These are phyloP conservation scores for Protonibea diacanthus DNA, from an alignment of 2,797 vertebrate genomes.

Conservation along the genomic window DNA sequence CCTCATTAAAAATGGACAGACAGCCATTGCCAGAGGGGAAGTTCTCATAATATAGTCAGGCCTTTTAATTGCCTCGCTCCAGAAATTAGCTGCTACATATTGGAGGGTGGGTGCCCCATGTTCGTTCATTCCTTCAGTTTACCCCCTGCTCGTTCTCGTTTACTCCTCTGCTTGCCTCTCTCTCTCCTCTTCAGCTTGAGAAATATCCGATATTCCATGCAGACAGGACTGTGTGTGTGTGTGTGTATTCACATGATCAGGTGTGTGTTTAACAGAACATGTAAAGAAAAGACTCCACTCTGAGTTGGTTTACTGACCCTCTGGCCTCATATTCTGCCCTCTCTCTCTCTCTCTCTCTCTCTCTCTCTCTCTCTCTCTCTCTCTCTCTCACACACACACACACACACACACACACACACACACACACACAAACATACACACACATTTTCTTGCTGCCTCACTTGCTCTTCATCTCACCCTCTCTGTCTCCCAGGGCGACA, in stretches of 20 bases:
- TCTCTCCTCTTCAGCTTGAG: conserved; percentile 25
- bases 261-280: conserved; percentile 60
- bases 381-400: no score
- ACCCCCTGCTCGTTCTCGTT: conserved; percentile 46
- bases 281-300: conserved; percentile 54
- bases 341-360: conserved; percentile 25
- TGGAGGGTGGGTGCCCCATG: conserved; percentile 70
- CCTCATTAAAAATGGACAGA: conserved; percentile 86
- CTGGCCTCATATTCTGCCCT: conserved; percentile 59
- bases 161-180: conserved; percentile 18
- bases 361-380: background rate
- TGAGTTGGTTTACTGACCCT: conserved; percentile 73
- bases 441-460: conserved; percentile 64
- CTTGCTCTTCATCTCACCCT: conserved; percentile 77
- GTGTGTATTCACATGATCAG: conserved; percentile 45
- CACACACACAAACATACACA: conserved; percentile 40
- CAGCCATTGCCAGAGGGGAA: conserved; percentile 83
- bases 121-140: conserved; percentile 56
- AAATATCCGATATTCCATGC: conserved; percentile 37
- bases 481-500: conserved; percentile 81
- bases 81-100: conserved; percentile 86
- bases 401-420: conserved; percentile 42
- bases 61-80: conserved; percentile 85
- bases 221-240: background rate
- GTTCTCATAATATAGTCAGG: conserved; percentile 82